These are phyloP conservation scores for Drosophila tripunctata DNA, from an alignment of 2,888 invertebrate genomes.

Conservation along the genomic window DNA sequence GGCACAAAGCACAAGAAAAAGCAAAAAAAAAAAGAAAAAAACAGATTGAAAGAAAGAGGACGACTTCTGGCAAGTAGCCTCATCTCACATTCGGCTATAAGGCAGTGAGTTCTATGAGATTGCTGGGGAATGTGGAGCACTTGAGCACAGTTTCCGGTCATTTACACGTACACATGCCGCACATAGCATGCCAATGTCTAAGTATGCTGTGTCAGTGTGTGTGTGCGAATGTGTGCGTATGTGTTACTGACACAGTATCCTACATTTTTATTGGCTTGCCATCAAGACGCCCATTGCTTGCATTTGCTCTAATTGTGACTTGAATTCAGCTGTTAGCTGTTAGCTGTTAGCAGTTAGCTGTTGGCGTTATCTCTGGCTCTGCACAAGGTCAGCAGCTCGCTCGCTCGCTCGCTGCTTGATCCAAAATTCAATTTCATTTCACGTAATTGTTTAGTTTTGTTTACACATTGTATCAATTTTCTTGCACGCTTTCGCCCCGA, in stretches of 20 bases:
- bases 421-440: conserved; percentile 57
- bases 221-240: conserved; percentile 17
- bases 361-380: conserved; percentile 31
- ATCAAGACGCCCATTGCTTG: conserved; percentile 30
- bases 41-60: conserved; percentile 15
- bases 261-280: conserved; percentile 74
- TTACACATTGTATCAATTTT: conserved; percentile 67
- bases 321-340: conserved; percentile 34
- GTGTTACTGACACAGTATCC: conserved; percentile 77
- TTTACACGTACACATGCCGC: conserved; percentile 74
- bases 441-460: conserved; percentile 63
- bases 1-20: conserved; percentile 6
- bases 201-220: conserved; percentile 13
- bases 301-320: conserved; percentile 40
- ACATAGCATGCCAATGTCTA: conserved; percentile 46
- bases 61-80: conserved; percentile 53
- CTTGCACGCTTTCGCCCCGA: conserved; percentile 27
- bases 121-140: conserved; percentile 52
- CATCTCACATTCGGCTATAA: conserved; percentile 25
- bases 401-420: conserved; percentile 13
- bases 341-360: too few species aligned
- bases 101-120: conserved; percentile 5
- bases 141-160: conserved; percentile 82
- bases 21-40: conserved; percentile 3
- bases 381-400: conserved; percentile 59